Conservation (phyloP, 2,797 vertebrate genomes). For the Rhabdophis nuchalis region DNA sequence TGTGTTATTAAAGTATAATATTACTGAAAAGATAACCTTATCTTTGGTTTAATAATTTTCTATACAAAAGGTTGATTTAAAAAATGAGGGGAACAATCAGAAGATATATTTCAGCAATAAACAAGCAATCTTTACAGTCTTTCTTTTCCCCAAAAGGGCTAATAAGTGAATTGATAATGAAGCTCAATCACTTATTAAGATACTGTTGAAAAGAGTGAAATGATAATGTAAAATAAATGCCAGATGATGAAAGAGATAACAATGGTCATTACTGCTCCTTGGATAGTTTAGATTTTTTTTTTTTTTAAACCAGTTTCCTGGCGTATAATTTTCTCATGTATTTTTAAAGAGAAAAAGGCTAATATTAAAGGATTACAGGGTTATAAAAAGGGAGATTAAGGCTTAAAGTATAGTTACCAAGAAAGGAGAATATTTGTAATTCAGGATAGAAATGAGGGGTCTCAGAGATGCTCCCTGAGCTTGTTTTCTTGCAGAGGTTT, state of each 20-base stretch:
- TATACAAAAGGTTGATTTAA: background rate
- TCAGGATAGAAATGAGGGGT: background rate
- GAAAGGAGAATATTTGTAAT: background rate
- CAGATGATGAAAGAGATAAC: background rate
- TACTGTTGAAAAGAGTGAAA: conserved; percentile 7
- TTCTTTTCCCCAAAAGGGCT: background rate
- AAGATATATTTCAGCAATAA: background rate
- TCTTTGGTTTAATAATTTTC: background rate
- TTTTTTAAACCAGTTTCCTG: background rate
- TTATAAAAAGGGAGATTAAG: background rate
- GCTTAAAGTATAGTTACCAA: background rate
- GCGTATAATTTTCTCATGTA: background rate
- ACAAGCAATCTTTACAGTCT: background rate
- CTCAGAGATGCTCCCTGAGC: background rate
- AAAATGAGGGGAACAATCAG: background rate
- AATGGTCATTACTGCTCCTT: background rate
- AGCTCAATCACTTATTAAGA: background rate
- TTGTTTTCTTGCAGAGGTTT: background rate
- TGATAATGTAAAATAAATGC: background rate
- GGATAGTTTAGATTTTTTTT: background rate
- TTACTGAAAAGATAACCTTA: background rate
- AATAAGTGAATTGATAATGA: background rate
- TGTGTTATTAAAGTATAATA: background rate
- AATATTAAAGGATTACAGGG: background rate
- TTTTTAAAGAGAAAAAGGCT: background rate